Evolutionary conservation across 2,888 invertebrate species (phyloP).

Genomic region (Carpatolechia fugitivella): DNA sequence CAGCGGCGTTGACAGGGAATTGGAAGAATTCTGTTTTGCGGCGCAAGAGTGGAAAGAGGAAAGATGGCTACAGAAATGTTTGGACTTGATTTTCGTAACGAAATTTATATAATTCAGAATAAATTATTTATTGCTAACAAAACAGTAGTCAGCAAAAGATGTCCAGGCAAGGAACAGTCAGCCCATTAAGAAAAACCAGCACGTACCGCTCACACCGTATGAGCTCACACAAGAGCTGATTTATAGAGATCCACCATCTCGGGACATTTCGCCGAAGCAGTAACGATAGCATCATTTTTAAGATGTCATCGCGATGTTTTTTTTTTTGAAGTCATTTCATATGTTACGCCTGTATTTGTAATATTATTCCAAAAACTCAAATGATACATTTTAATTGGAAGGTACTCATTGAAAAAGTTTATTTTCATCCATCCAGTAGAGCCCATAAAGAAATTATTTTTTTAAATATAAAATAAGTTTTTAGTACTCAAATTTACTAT

Average conservation of each 20-base stretch:
- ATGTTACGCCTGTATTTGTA: no score
- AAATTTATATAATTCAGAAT: no score
- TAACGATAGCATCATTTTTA: not conserved
- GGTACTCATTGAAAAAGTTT: no score
- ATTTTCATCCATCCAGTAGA: not conserved
- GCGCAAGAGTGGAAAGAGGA: constrained; percentile 28
- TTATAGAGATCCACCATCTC: constrained; percentile 6
- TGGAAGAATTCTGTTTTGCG: constrained; percentile 49
- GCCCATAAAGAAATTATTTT: not conserved
- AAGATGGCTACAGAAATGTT: constrained; percentile 20
- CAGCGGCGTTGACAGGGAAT: constrained; percentile 29
- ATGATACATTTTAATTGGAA: no score
- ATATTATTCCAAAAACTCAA: no score
- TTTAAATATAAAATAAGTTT: no score
- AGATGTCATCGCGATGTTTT: no score
- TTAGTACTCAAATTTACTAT: not conserved
- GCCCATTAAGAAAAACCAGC: not conserved
- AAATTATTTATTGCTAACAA: no score
- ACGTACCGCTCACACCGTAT: not conserved
- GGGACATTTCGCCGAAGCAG: constrained; percentile 1
- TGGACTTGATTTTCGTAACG: no score
- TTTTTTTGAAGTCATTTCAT: no score
- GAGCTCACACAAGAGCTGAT: constrained; percentile 5
- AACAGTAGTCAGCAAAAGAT: no score
- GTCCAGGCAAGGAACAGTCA: constrained; percentile 31